These are phyloP conservation scores for Argyresthia goedartella DNA, from an alignment of 2,888 invertebrate genomes.

Conservation along the genomic window DNA sequence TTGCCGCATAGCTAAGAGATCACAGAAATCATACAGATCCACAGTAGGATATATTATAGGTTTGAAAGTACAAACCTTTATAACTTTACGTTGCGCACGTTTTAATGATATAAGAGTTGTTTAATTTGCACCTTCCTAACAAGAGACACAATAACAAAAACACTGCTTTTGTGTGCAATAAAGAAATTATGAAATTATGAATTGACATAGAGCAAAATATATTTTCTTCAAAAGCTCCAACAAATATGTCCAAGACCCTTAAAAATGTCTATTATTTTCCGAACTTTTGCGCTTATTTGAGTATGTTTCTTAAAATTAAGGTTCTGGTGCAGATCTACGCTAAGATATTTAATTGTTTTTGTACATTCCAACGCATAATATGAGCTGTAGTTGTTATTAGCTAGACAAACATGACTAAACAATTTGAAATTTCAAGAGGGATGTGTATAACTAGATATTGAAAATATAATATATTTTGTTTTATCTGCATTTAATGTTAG, in stretches of 20 bases:
- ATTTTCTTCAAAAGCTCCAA: not conserved
- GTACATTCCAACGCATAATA: too few relatives aligned
- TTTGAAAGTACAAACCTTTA: not conserved
- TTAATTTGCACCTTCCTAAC: too few relatives aligned
- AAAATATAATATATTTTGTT: not conserved
- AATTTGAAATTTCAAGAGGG: too few relatives aligned
- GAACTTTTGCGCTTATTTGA: not conserved
- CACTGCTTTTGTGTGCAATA: too few relatives aligned
- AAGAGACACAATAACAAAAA: too few relatives aligned
- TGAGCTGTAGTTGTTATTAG: not conserved
- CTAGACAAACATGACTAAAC: not conserved
- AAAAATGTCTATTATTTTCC: not conserved
- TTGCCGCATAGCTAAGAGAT: too few relatives aligned
- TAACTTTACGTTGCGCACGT: not conserved
- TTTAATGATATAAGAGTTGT: too few relatives aligned
- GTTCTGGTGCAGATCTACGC: too few relatives aligned
- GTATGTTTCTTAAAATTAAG: not conserved
- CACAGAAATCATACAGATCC: too few relatives aligned
- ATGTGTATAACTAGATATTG: not conserved
- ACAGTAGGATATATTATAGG: not conserved
- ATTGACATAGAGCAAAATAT: too few relatives aligned
- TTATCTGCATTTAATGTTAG: not conserved
- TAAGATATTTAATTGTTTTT: too few relatives aligned
- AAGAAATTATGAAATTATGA: too few relatives aligned
- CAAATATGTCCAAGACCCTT: not conserved